phyloP scores from a whole-genome alignment of 2,888 invertebrate species.

The Deroplatys truncata region DNA sequence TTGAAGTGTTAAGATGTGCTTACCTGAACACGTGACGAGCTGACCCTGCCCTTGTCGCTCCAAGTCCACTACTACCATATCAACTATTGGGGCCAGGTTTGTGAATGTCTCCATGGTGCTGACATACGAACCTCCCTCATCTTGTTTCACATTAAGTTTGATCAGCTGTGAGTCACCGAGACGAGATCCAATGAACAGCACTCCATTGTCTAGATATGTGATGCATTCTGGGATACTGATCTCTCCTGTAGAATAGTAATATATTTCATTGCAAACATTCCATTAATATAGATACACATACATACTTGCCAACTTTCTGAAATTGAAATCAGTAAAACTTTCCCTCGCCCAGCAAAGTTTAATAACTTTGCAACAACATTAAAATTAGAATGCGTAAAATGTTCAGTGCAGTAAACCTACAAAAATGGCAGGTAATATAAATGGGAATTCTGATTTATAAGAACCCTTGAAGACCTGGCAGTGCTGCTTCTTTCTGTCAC shows the following conservation, averaged over 20 bases:
- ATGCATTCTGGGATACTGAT: slow-evolving; percentile 95
- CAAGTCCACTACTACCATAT: slow-evolving; percentile 96
- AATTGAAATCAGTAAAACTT: no score
- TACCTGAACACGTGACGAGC: slow-evolving; percentile 93
- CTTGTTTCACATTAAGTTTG: slow-evolving; percentile 76
- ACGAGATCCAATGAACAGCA: slow-evolving; percentile 92
- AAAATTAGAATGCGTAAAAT: no score
- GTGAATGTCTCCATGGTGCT: slow-evolving; percentile 94
- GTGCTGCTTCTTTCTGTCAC: no score
- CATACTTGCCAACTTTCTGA: no score
- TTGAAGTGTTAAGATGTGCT: background rate
- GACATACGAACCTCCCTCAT: slow-evolving; percentile 85
- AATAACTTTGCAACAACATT: no score
- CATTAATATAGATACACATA: no score
- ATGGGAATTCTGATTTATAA: no score
- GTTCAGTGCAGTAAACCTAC: no score
- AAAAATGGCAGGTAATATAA: no score
- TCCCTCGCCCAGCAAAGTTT: no score
- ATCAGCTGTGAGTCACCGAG: slow-evolving; percentile 96
- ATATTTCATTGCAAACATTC: no score
- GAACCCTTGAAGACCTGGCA: no score
- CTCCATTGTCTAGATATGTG: slow-evolving; percentile 97
- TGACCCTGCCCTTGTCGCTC: slow-evolving; percentile 97
- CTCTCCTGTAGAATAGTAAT: slow-evolving; percentile 52
- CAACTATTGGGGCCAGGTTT: slow-evolving; percentile 94